phyloP scores from a whole-genome alignment of 2,888 invertebrate genomes.

The Apoderus coryli region DNA sequence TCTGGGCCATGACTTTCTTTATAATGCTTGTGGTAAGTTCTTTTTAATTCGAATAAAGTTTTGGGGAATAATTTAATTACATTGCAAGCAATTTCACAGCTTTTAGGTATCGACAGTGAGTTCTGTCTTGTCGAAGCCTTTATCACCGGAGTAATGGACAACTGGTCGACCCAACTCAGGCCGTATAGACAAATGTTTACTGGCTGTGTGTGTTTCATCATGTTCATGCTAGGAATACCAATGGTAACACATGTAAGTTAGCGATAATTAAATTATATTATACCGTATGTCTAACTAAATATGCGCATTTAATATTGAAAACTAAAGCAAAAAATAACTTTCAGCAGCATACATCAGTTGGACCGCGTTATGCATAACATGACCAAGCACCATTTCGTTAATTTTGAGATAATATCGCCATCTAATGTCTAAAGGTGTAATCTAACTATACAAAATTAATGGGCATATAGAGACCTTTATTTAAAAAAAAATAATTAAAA shows the following conservation, averaged over 20 bases:
- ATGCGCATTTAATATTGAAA: no score
- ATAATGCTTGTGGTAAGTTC: slow-evolving; percentile 48
- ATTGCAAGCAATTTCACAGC: no score
- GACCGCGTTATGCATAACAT: no score
- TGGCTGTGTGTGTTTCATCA: slow-evolving; percentile 57
- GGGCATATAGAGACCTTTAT: no score
- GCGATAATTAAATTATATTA: background rate
- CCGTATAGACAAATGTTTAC: slow-evolving; percentile 52
- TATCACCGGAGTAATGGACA: slow-evolving; percentile 42
- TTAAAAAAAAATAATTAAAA: no score
- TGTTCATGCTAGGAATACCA: slow-evolving; percentile 73
- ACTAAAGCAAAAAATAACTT: no score
- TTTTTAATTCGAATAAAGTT: background rate
- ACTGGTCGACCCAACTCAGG: slow-evolving; percentile 40
- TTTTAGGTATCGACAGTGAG: slow-evolving; percentile 60
- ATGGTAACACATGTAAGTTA: slow-evolving; percentile 63
- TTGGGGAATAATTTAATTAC: background rate
- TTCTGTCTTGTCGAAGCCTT: slow-evolving; percentile 53
- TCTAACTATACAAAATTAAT: no score
- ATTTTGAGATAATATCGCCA: no score
- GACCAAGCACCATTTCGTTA: no score
- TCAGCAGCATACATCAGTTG: no score
- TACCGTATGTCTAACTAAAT: no score
- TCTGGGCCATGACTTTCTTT: slow-evolving; percentile 61
- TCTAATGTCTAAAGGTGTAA: no score